A percentile compares a stretch with the other conserved stretches of the same genome.
phyloP scores from a whole-genome alignment of 2,888 invertebrate genomes.

The Odontocolon sp. region DNA sequence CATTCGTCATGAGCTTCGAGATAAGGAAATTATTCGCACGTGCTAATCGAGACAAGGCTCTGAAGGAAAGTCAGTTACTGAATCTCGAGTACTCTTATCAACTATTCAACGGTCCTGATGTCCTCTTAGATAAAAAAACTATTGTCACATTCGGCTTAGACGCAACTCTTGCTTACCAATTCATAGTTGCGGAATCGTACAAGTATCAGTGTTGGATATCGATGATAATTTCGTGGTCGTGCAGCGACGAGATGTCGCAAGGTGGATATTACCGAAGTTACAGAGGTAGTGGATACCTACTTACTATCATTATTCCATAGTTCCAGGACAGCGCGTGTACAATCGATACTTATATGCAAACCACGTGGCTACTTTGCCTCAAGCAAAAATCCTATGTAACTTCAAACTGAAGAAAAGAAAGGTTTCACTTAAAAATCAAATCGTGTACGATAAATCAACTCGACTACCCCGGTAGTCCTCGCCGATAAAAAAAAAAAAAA shows the following conservation, averaged over 20 bases:
- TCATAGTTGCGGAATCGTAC: conserved; percentile 16
- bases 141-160: conserved; percentile 10
- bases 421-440: no score
- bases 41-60: no score
- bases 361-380: not conserved
- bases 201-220: conserved; percentile 20
- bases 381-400: conserved; percentile 15
- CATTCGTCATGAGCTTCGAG: not conserved
- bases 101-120: not conserved
- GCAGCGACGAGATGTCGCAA: conserved; percentile 60
- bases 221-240: conserved; percentile 21
- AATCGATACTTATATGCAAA: conserved; percentile 34
- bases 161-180: not conserved
- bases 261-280: conserved; percentile 56
- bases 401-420: conserved; percentile 22
- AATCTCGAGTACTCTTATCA: not conserved
- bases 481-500: not conserved
- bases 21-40: conserved; percentile 1
- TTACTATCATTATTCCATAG: conserved; percentile 61
- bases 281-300: conserved; percentile 48
- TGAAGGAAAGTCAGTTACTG: no score
- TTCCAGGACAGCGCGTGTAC: not conserved
- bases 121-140: not conserved
- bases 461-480: conserved; percentile 27
- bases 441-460: conserved; percentile 46